Conservation (phyloP, 2,888 invertebrate genomes). For the Harmothoe impar region DNA sequence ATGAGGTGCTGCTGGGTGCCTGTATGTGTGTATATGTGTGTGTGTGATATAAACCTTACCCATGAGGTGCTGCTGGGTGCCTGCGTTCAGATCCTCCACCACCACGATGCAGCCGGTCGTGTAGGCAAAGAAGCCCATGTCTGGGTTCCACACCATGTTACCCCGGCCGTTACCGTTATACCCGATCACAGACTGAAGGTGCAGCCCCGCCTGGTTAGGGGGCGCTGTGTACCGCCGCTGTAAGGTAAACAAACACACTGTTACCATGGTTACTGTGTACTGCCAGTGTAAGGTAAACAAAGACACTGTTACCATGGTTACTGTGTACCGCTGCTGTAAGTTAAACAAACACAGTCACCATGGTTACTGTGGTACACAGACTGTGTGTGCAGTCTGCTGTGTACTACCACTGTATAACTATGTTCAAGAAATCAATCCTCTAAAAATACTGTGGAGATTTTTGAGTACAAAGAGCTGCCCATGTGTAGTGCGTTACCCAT, state of each 20-base stretch:
- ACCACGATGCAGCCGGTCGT: conserved; percentile 81
- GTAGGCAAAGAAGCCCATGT: conserved; percentile 82
- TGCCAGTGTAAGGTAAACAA: neutral
- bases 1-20: conserved; percentile 80
- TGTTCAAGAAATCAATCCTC: too few species aligned
- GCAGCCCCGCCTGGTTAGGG: conserved; percentile 82
- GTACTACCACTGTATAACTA: too few species aligned
- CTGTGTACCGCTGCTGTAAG: neutral
- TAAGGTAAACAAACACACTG: neutral
- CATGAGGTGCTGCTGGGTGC: conserved; percentile 79
- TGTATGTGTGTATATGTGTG: too few species aligned
- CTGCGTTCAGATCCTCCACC: conserved; percentile 81
- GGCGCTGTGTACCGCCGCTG: conserved; percentile 82
- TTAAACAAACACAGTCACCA: neutral
- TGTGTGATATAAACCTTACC: too few species aligned
- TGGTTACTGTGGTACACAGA: too few species aligned
- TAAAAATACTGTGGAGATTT: too few species aligned
- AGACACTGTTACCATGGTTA: too few species aligned
- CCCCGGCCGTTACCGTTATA: conserved; percentile 82
- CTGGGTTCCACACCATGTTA: conserved; percentile 83
- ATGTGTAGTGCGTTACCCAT: too few species aligned
- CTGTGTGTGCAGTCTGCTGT: too few species aligned
- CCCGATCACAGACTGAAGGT: conserved; percentile 80
- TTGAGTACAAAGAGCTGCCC: too few species aligned
- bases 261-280: too few species aligned